phyloP scores from a whole-genome alignment of 2,888 invertebrate genomes.

The Leucophenga maculata region DNA sequence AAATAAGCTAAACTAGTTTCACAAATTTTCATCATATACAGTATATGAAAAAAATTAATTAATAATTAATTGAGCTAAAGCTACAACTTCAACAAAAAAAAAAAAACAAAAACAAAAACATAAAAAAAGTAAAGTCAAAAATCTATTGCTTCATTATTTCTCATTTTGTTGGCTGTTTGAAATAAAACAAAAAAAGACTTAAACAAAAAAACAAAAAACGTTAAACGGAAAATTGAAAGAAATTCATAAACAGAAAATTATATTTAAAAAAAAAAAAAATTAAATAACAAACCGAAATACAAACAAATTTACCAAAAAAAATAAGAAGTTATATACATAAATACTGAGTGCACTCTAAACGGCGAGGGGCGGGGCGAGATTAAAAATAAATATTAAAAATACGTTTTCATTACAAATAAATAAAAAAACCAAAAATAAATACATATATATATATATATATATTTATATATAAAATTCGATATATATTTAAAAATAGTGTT shows the following conservation, averaged over 20 bases:
- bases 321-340: conserved; percentile 49
- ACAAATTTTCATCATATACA: no score
- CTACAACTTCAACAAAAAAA: conserved; percentile 27
- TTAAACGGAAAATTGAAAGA: conserved; percentile 35
- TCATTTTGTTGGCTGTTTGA: conserved; percentile 66
- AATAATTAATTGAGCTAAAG: not conserved
- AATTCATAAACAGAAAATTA: conserved; percentile 64
- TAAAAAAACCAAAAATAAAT: conserved; percentile 15
- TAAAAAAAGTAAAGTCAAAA: conserved; percentile 30
- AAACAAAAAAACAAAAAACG: conserved; percentile 36
- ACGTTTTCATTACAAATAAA: conserved; percentile 40
- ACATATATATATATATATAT: conserved; percentile 36
- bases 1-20: no score
- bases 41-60: no score
- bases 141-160: not conserved
- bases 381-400: conserved; percentile 56
- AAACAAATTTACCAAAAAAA: conserved; percentile 42
- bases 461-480: conserved; percentile 37
- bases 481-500: not conserved
- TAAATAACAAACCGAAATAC: conserved; percentile 34
- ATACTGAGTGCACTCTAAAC: conserved; percentile 72
- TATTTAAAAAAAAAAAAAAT: conserved; percentile 61
- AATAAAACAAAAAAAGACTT: conserved; percentile 54
- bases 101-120: no score
- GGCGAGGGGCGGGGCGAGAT: conserved; percentile 73